Evolutionary conservation across 2,797 vertebrate genomes (phyloP).

Genomic region (Enteromius trimaculatus): DNA sequence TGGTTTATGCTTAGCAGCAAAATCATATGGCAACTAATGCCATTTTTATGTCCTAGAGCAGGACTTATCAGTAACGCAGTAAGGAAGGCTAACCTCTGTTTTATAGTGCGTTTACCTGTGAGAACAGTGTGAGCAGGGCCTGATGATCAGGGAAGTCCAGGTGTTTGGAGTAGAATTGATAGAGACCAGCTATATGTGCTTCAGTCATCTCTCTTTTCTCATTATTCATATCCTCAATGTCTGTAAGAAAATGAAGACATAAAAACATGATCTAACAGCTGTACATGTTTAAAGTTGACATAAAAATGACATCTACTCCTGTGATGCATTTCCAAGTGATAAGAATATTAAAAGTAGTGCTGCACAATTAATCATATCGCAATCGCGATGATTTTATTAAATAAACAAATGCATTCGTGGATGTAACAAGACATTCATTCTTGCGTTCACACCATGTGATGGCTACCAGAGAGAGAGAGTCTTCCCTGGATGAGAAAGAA

Average conservation of each 20-base stretch:
- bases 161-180: constrained; percentile 93
- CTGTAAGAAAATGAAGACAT: constrained; percentile 69
- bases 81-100: not conserved
- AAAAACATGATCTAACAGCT: not conserved
- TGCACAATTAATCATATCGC: too few species aligned
- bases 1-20: not conserved
- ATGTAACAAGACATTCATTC: too few species aligned
- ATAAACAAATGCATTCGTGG: too few species aligned
- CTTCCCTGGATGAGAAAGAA: too few species aligned
- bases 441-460: too few species aligned
- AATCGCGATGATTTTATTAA: too few species aligned
- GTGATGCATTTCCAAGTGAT: not conserved
- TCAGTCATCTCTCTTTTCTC: constrained; percentile 87
- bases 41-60: not conserved
- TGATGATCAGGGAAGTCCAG: constrained; percentile 85
- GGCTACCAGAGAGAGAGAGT: too few species aligned
- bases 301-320: not conserved
- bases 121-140: constrained; percentile 85
- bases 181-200: constrained; percentile 86
- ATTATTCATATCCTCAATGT: constrained; percentile 90
- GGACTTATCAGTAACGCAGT: not conserved
- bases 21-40: not conserved
- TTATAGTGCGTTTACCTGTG: constrained; percentile 81
- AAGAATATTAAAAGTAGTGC: not conserved
- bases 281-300: not conserved